phyloP scores from a whole-genome alignment of 2,113 vertebrate species.

The Oplegnathus fasciatus region DNA sequence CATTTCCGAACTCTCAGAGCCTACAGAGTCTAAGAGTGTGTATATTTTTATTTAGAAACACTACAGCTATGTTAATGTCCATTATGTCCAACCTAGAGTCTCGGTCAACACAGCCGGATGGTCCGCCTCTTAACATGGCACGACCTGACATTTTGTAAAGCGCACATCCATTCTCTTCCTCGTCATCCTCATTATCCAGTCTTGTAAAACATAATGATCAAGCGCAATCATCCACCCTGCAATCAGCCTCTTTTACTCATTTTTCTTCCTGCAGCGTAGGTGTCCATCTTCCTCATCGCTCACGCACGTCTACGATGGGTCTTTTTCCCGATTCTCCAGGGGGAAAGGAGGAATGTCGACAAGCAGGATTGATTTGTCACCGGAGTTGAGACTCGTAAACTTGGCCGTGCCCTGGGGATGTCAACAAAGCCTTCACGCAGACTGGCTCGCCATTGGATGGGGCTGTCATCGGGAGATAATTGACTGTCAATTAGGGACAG shows the following conservation, averaged over 20 bases:
- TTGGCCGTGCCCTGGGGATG: conserved; percentile 46
- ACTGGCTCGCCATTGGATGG: conserved; percentile 46
- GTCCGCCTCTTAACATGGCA: background rate
- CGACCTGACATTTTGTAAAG: conserved; percentile 26
- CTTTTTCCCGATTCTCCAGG: background rate
- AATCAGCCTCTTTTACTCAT: conserved; percentile 37
- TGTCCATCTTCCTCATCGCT: background rate
- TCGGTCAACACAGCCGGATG: background rate
- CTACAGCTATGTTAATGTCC: background rate
- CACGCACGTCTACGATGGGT: background rate
- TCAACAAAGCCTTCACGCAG: conserved; percentile 65
- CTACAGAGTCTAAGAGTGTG: background rate
- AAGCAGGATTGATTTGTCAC: conserved; percentile 70
- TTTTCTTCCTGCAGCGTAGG: background rate
- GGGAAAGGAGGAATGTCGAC: conserved; percentile 28
- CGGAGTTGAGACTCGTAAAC: conserved; percentile 55
- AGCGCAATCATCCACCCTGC: conserved; percentile 31
- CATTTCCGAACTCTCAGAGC: conserved; percentile 9
- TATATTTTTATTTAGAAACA: background rate
- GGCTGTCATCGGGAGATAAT: conserved; percentile 74
- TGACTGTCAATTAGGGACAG: conserved; percentile 77
- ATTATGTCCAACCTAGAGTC: background rate
- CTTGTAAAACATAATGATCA: conserved; percentile 45
- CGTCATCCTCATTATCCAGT: conserved; percentile 19
- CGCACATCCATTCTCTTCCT: conserved; percentile 14